A percentile compares a stretch with the other conserved stretches of the same genome.
Evolutionary conservation across 2,888 invertebrate genomes (phyloP).

Genomic region (Megastigmus dorsalis): DNA sequence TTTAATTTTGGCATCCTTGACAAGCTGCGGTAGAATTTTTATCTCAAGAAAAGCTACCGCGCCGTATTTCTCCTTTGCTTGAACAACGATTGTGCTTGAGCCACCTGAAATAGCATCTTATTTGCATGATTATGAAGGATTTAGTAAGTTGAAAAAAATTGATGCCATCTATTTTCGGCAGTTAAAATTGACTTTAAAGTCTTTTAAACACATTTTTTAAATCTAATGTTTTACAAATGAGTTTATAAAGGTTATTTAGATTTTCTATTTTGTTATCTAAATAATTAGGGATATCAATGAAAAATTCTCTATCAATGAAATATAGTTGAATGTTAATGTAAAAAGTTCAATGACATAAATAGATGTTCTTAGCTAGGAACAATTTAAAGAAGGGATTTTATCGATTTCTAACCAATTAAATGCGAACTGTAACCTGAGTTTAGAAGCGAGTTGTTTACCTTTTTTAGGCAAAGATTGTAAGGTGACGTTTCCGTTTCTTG

Average conservation of each 20-base stretch:
- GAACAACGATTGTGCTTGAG: slow-evolving; percentile 54
- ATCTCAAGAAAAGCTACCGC: slow-evolving; percentile 67
- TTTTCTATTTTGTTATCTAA: background rate
- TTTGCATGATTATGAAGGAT: background rate
- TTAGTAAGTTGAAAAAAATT: background rate
- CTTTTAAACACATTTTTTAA: no score
- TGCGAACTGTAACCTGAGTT: no score
- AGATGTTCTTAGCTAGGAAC: no score
- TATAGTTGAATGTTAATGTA: no score
- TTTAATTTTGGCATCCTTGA: slow-evolving; percentile 60
- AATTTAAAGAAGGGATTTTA: no score
- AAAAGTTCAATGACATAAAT: background rate
- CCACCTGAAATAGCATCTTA: slow-evolving; percentile 35
- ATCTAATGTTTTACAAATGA: no score
- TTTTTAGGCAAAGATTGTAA: slow-evolving; percentile 59
- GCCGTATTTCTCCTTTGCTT: slow-evolving; percentile 49
- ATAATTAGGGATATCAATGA: background rate
- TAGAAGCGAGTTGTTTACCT: no score
- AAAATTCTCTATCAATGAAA: background rate
- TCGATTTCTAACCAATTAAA: no score
- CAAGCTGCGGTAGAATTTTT: slow-evolving; percentile 60
- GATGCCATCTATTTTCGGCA: background rate
- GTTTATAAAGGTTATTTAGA: background rate
- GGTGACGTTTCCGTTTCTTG: slow-evolving; percentile 56
- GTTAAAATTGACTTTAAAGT: background rate